A percentile compares a stretch with the other conserved stretches of the same genome.
Evolutionary conservation across 2,113 vertebrate species (phyloP).

Genomic region (Clarias gariepinus): DNA sequence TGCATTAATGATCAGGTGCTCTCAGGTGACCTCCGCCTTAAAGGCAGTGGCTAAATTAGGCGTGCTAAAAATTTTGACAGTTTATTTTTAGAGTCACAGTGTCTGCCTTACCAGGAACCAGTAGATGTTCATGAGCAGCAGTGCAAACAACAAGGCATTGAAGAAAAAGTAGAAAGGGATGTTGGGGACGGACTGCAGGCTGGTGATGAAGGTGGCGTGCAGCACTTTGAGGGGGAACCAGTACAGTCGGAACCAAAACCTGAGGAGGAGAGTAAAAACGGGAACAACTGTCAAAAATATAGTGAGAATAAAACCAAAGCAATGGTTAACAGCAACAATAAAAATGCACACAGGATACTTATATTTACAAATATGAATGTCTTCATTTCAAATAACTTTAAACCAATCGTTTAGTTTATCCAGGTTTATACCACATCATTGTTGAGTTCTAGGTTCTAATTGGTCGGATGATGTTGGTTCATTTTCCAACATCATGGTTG

Average conservation of each 20-base stretch:
- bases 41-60: neutral
- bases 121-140: slow-evolving; percentile 96
- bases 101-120: slow-evolving; percentile 92
- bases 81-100: neutral
- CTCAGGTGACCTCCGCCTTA: too few relatives aligned
- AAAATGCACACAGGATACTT: neutral
- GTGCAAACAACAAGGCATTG: slow-evolving; percentile 84
- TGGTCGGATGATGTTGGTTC: neutral
- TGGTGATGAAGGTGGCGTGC: slow-evolving; percentile 86
- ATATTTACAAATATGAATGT: neutral
- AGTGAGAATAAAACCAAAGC: neutral
- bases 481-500: too few relatives aligned
- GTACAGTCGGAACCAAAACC: slow-evolving; percentile 99
- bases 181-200: slow-evolving; percentile 80
- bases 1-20: neutral
- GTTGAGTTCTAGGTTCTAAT: neutral
- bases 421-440: neutral
- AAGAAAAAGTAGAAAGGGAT: slow-evolving; percentile 99
- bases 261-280: slow-evolving; percentile 55
- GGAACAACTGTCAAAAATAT: neutral
- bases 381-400: neutral
- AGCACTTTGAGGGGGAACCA: slow-evolving; percentile 98
- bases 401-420: neutral
- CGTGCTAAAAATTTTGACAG: too few relatives aligned
- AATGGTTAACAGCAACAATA: neutral